Conservation (phyloP, 2,888 invertebrate species). For the Pedicia rivosa region DNA sequence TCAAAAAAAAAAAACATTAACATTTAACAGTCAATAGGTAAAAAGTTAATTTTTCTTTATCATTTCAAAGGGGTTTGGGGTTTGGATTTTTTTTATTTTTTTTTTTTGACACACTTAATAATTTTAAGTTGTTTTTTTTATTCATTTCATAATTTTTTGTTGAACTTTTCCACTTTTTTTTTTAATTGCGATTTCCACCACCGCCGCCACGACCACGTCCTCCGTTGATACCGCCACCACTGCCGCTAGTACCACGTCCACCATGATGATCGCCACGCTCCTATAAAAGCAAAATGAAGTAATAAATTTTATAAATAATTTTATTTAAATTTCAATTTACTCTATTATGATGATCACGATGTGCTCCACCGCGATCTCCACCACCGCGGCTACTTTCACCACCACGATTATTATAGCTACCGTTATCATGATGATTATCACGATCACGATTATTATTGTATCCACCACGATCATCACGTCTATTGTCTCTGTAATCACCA, state of each 20-base stretch:
- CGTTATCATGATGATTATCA: slow-evolving; percentile 9
- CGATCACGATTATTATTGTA: slow-evolving; percentile 11
- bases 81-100: slow-evolving; percentile 1
- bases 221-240: slow-evolving; percentile 8
- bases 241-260: slow-evolving; percentile 6
- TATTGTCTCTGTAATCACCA: slow-evolving; percentile 8
- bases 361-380: slow-evolving; percentile 8
- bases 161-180: no score
- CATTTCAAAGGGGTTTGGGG: slow-evolving; percentile 1
- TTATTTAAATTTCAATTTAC: slow-evolving; percentile 8
- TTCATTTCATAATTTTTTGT: no score
- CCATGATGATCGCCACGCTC: slow-evolving; percentile 11
- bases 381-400: slow-evolving; percentile 8
- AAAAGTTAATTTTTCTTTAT: no score
- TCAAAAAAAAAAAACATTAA: slow-evolving; percentile 1
- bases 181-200: slow-evolving; percentile 11
- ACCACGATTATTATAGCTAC: slow-evolving; percentile 9
- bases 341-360: slow-evolving; percentile 12
- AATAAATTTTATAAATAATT: background rate
- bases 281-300: slow-evolving; percentile 8
- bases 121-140: slow-evolving; percentile 2
- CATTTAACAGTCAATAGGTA: no score
- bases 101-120: slow-evolving; percentile 5
- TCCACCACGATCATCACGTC: slow-evolving; percentile 10
- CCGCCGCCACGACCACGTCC: slow-evolving; percentile 10